Conservation (phyloP, 2,113 vertebrate species). For the Vidua chalybeata region DNA sequence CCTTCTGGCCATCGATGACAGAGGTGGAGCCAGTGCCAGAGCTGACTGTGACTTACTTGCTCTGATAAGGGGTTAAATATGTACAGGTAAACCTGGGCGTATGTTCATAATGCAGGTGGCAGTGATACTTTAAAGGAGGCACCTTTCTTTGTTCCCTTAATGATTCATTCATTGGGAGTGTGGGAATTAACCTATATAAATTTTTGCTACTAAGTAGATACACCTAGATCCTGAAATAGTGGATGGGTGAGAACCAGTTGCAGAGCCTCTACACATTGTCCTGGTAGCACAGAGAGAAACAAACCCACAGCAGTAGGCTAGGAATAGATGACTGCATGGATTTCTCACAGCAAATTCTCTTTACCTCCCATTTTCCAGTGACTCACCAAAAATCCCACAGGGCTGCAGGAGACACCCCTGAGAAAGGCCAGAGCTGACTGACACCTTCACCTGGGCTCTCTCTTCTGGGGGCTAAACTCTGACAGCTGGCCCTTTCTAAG, state of each 20-base stretch:
- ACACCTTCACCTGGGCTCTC: neutral
- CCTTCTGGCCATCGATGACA: neutral
- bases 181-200: conserved; percentile 66
- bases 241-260: conserved; percentile 50
- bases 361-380: neutral
- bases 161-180: conserved; percentile 50
- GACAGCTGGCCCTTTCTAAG: neutral
- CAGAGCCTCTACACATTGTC: neutral
- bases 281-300: neutral
- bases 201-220: conserved; percentile 53
- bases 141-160: conserved; percentile 46
- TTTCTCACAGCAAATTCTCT: neutral
- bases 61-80: conserved; percentile 41
- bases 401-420: neutral
- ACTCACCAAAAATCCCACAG: neutral
- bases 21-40: neutral
- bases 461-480: neutral
- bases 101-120: conserved; percentile 9
- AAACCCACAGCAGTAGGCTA: neutral
- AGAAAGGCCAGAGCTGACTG: neutral
- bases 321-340: neutral
- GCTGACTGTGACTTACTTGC: neutral
- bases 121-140: conserved; percentile 41
- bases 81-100: neutral
- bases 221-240: conserved; percentile 66